phyloP scores from a whole-genome alignment of 1,140 invertebrate species.

The Lethocerus indicus region DNA sequence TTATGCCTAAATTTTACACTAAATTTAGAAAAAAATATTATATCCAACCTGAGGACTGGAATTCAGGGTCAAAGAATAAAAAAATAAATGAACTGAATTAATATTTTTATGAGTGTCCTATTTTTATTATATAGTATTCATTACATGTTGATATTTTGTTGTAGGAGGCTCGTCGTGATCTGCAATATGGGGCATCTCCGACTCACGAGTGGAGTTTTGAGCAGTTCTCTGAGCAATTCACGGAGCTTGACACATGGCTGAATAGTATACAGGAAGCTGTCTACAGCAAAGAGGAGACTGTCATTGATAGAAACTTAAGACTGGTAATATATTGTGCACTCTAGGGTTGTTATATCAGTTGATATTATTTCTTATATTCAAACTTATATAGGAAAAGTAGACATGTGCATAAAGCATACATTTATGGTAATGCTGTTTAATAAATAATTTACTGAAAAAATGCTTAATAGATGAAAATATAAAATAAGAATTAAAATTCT shows the following conservation, averaged over 20 bases:
- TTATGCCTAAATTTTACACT: too few species aligned
- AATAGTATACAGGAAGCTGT: conserved; percentile 56
- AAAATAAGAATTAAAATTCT: background rate
- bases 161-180: conserved; percentile 62
- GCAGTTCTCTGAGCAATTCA: conserved; percentile 62
- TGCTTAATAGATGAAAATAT: background rate
- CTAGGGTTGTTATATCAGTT: background rate
- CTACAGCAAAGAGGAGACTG: conserved; percentile 52
- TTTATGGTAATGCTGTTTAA: background rate
- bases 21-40: too few species aligned
- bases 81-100: too few species aligned
- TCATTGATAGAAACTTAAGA: conserved; percentile 45
- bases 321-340: conserved; percentile 31
- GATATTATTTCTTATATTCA: background rate
- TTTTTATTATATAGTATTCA: too few species aligned
- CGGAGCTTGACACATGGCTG: conserved; percentile 63
- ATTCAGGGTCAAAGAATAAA: too few species aligned
- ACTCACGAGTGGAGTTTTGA: conserved; percentile 47
- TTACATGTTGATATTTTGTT: conserved; percentile 19
- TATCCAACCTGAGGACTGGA: too few species aligned
- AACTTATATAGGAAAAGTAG: background rate
- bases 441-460: background rate
- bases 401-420: background rate
- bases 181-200: conserved; percentile 38
- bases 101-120: too few species aligned